Conservation (phyloP, 2,888 invertebrate genomes). For the Odontothrips loti region DNA sequence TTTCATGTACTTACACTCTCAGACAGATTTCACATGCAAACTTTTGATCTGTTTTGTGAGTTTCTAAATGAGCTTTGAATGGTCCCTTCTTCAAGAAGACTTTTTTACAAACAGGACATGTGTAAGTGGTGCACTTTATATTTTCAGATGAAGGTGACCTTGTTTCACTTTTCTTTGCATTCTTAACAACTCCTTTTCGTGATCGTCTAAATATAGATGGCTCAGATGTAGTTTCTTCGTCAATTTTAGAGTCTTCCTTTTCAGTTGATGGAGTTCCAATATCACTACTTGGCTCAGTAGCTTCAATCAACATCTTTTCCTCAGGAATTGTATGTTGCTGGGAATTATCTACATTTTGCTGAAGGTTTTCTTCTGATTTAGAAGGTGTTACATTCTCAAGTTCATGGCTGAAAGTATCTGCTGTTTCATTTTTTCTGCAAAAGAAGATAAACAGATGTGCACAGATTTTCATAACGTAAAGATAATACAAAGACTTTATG, state of each 20-base stretch:
- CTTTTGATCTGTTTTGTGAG: slow-evolving; percentile 58
- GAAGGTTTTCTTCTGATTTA: not conserved
- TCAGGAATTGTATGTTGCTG: too few species aligned
- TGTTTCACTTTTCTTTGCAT: not conserved
- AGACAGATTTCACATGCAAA: slow-evolving; percentile 63
- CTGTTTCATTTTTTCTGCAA: not conserved
- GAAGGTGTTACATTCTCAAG: slow-evolving; percentile 22
- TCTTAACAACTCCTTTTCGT: not conserved
- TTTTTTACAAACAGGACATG: slow-evolving; percentile 60
- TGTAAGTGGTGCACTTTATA: slow-evolving; percentile 26
- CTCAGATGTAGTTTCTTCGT: too few species aligned
- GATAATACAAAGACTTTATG: not conserved
- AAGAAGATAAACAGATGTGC: not conserved
- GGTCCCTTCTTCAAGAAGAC: slow-evolving; percentile 59
- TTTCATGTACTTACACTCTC: slow-evolving; percentile 56
- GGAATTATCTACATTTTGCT: not conserved
- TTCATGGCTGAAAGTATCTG: not conserved
- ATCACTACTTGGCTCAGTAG: too few species aligned
- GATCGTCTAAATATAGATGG: too few species aligned
- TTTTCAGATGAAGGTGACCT: not conserved
- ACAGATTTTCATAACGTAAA: not conserved
- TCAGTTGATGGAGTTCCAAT: too few species aligned
- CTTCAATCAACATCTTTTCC: not conserved
- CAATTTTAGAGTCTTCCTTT: too few species aligned
- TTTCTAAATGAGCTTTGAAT: slow-evolving; percentile 60